Evolutionary conservation across 2,113 vertebrate genomes (phyloP).

Genomic region (Isichthys henryi): DNA sequence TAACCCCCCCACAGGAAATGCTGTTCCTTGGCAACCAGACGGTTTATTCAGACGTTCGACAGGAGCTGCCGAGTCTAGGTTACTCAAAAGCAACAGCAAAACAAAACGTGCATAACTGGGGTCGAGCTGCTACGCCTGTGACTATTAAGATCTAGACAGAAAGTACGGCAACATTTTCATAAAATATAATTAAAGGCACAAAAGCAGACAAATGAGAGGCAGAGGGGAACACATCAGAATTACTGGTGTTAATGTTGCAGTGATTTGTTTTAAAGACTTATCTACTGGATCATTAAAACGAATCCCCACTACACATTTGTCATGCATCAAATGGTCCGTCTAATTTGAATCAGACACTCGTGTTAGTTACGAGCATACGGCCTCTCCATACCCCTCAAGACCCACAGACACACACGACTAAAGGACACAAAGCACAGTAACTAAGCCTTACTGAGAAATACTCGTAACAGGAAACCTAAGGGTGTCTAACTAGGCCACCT

Average conservation of each 20-base stretch:
- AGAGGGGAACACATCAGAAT: not conserved
- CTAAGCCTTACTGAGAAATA: not conserved
- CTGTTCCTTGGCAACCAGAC: not conserved
- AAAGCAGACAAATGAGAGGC: not conserved
- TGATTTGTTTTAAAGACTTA: not conserved
- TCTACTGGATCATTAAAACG: not conserved
- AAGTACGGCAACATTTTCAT: not conserved
- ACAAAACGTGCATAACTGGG: not conserved
- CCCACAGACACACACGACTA: not conserved
- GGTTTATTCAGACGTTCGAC: constrained; percentile 1
- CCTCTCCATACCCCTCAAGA: not conserved
- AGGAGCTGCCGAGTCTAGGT: not conserved
- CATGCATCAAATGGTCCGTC: not conserved
- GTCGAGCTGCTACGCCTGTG: not conserved
- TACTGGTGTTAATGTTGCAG: not conserved
- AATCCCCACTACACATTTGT: not conserved
- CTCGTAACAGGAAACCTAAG: not conserved
- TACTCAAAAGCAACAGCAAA: not conserved
- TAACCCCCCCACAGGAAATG: not conserved
- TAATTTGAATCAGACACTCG: not conserved
- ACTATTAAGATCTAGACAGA: not conserved
- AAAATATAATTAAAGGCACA: not conserved
- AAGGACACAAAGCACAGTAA: not conserved
- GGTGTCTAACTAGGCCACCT: not conserved
- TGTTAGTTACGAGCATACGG: not conserved